Percentiles rank a stretch among this genome's conserved stretches.
These are phyloP conservation scores for Cryptoleucopteryx plumbea DNA, from an alignment of 2,113 vertebrate species.

Conservation along the genomic window DNA sequence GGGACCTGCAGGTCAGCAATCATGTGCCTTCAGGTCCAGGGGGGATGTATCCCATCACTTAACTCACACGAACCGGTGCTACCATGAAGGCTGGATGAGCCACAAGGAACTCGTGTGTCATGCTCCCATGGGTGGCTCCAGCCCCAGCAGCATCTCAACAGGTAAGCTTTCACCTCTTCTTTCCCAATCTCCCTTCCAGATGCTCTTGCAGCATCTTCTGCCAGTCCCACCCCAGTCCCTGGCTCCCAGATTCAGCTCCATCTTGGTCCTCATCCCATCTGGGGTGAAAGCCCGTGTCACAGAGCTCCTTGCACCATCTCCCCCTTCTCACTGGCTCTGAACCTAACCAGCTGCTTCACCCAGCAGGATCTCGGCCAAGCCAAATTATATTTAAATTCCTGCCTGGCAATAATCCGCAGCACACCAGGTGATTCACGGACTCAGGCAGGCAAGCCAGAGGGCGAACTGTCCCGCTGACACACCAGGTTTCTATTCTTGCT, in stretches of 20 bases:
- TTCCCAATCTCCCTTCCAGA: not conserved
- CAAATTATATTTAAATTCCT: slow-evolving; percentile 28
- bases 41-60: not conserved
- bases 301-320: not conserved
- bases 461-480: not conserved
- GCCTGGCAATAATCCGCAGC: not conserved
- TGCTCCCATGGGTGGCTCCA: not conserved
- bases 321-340: not conserved
- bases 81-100: not conserved
- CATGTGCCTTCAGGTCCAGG: not conserved
- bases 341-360: not conserved
- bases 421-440: slow-evolving; percentile 9
- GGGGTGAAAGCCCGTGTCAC: not conserved
- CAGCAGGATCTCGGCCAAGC: not conserved
- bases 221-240: not conserved
- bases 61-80: not conserved
- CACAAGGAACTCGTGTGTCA: not conserved
- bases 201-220: not conserved
- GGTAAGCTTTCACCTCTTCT: not conserved
- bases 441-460: not conserved
- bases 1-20: not conserved
- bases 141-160: not conserved
- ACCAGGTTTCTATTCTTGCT: slow-evolving; percentile 27
- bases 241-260: not conserved
- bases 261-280: not conserved